Evolutionary conservation across 2,797 vertebrate genomes (phyloP).

Genomic region (Hippocampus kuda): DNA sequence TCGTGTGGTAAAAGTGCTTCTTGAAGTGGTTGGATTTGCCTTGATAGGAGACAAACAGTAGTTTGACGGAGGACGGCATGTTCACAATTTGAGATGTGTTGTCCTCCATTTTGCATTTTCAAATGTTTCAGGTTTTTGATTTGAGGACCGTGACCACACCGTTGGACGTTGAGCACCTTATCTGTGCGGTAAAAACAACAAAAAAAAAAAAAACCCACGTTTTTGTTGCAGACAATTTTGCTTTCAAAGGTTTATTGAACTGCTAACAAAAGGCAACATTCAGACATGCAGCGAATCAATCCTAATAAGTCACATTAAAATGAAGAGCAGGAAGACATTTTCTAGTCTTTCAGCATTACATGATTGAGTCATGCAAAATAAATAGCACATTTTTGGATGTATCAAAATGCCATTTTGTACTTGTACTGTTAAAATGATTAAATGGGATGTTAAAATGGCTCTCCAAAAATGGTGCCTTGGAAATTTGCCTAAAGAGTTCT

Average conservation of each 20-base stretch:
- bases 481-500: not conserved
- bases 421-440: not conserved
- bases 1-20: no score
- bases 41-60: no score
- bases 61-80: no score
- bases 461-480: not conserved
- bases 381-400: not conserved
- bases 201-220: not conserved
- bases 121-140: not conserved
- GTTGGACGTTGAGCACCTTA: not conserved
- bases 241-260: conserved; percentile 35
- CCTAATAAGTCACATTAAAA: conserved; percentile 7
- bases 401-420: not conserved
- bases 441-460: not conserved
- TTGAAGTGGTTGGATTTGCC: no score
- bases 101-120: not conserved
- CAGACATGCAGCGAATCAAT: conserved; percentile 29
- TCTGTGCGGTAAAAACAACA: not conserved
- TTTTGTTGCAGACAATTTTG: not conserved
- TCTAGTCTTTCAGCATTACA: not conserved
- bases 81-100: no score
- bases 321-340: conserved; percentile 18
- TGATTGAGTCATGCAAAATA: not conserved
- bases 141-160: not conserved
- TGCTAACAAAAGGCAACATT: conserved; percentile 14